A percentile compares a stretch with the other conserved stretches of the same genome.
Evolutionary conservation across 2,113 vertebrate species (phyloP).

Genomic region (Chionodraco myersi): DNA sequence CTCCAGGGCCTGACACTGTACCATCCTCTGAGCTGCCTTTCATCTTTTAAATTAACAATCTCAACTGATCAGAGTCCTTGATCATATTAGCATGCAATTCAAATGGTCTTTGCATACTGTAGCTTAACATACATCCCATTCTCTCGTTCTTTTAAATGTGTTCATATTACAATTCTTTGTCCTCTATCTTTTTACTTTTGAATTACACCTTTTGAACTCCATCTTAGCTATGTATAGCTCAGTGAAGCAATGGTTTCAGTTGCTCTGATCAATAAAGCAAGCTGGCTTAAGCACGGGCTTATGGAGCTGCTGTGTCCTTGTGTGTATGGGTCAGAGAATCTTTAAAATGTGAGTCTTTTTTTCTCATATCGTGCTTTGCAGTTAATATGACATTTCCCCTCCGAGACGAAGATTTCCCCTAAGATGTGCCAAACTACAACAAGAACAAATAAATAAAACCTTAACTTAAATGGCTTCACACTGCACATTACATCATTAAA

Average conservation of each 20-base stretch:
- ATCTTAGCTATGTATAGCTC: constrained; percentile 35
- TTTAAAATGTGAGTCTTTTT: constrained; percentile 3
- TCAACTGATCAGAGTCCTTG: constrained; percentile 28
- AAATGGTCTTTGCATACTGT: constrained; percentile 21
- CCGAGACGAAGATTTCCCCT: not conserved
- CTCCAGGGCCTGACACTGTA: not conserved
- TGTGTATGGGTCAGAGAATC: constrained; percentile 43
- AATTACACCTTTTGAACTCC: constrained; percentile 26
- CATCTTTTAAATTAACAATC: constrained; percentile 14
- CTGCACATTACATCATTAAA: constrained; percentile 8
- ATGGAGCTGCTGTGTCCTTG: constrained; percentile 57
- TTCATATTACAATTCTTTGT: constrained; percentile 46
- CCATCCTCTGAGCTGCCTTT: constrained; percentile 15
- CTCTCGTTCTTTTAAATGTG: constrained; percentile 15
- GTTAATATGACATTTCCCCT: not conserved
- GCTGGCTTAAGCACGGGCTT: constrained; percentile 40
- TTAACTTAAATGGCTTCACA: not conserved
- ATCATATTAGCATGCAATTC: constrained; percentile 23
- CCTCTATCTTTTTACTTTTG: constrained; percentile 33
- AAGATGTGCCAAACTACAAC: not conserved
- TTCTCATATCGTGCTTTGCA: not conserved
- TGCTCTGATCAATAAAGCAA: constrained; percentile 63
- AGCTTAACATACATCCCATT: constrained; percentile 12
- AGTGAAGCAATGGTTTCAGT: constrained; percentile 49
- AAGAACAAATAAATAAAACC: not conserved